Percentiles rank a stretch among this genome's conserved stretches.
phyloP scores from a whole-genome alignment of 1,140 invertebrate species.

The Drosophila micromelanica region DNA sequence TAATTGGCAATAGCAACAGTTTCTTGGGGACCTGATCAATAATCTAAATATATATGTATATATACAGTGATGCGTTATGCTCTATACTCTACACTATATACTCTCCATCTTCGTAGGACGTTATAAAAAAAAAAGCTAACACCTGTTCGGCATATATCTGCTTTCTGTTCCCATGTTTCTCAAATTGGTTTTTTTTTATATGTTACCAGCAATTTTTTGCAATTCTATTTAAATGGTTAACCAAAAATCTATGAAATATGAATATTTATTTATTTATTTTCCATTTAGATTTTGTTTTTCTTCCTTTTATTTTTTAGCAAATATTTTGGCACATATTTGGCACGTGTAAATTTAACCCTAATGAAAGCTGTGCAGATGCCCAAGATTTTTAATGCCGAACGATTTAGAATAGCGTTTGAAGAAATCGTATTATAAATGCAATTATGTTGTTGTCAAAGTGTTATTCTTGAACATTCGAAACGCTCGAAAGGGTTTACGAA shows the following conservation, averaged over 20 bases:
- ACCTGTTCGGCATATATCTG: conserved; percentile 21
- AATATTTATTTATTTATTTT: conserved; percentile 1
- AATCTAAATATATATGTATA: too few species aligned
- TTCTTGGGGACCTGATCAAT: too few species aligned
- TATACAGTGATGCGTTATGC: too few species aligned
- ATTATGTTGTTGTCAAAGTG: conserved; percentile 17
- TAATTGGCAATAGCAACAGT: too few species aligned
- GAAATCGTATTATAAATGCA: conserved; percentile 14
- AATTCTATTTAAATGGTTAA: not conserved
- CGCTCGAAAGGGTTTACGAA: not conserved
- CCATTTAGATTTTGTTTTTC: too few species aligned
- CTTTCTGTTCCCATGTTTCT: not conserved
- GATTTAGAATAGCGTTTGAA: not conserved
- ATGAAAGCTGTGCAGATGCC: conserved; percentile 10
- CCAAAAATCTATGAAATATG: conserved; percentile 8
- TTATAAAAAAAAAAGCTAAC: conserved; percentile 9
- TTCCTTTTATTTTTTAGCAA: conserved; percentile 3
- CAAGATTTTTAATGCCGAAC: conserved; percentile 3
- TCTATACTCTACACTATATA: too few species aligned
- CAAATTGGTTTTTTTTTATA: not conserved
- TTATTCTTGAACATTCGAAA: not conserved
- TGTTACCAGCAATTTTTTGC: not conserved
- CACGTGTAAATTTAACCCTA: conserved; percentile 4
- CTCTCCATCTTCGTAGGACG: not conserved
- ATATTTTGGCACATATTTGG: conserved; percentile 34